Conservation (phyloP, 2,888 invertebrate genomes). For the Drosophila trichaetosa region DNA sequence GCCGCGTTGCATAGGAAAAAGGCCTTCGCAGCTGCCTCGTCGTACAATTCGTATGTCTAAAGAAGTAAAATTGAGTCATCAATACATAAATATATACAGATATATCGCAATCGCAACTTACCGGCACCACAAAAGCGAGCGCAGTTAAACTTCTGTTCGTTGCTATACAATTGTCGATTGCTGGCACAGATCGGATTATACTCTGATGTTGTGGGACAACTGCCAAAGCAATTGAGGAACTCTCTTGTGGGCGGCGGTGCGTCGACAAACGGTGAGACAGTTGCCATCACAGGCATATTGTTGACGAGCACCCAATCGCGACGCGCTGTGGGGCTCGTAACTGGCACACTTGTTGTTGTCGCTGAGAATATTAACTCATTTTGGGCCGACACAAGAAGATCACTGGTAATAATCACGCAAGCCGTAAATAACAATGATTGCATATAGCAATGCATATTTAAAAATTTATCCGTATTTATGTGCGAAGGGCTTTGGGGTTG, state of each 20-base stretch:
- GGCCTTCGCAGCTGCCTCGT: slow-evolving; percentile 79
- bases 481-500: slow-evolving; percentile 9
- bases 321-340: slow-evolving; percentile 10
- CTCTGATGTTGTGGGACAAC: slow-evolving; percentile 83
- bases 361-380: slow-evolving; percentile 52
- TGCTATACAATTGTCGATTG: slow-evolving; percentile 78
- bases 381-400: slow-evolving; percentile 33
- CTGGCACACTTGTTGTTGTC: slow-evolving; percentile 9
- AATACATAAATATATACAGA: not conserved
- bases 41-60: slow-evolving; percentile 82
- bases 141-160: slow-evolving; percentile 83
- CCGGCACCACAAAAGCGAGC: slow-evolving; percentile 83
- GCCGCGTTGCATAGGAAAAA: slow-evolving; percentile 80
- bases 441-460: slow-evolving; percentile 32
- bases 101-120: slow-evolving; percentile 55
- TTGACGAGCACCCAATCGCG: slow-evolving; percentile 72
- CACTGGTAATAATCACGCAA: slow-evolving; percentile 22
- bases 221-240: slow-evolving; percentile 75
- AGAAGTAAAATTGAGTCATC: slow-evolving; percentile 32
- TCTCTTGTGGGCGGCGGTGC: slow-evolving; percentile 55
- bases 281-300: slow-evolving; percentile 63
- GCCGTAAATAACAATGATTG: slow-evolving; percentile 7
- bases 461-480: not conserved
- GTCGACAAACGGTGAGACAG: slow-evolving; percentile 66
- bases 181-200: slow-evolving; percentile 84